Conservation (phyloP, 1,140 invertebrate species). For the Scaptomyza pallida region DNA sequence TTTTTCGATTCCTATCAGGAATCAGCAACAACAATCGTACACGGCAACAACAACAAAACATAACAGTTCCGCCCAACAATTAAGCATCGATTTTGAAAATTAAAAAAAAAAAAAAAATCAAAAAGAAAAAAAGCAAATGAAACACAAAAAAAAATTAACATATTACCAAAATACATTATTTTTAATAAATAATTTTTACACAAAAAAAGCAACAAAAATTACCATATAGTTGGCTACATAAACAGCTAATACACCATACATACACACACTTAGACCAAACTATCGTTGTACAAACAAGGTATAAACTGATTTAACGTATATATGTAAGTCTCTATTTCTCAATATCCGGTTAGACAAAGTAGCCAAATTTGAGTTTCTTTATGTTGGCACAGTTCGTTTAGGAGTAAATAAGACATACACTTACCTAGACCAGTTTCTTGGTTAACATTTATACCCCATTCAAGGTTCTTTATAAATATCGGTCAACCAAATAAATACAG, state of each 20-base stretch:
- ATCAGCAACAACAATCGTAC: constrained; percentile 44
- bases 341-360: no score
- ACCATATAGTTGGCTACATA: constrained; percentile 16
- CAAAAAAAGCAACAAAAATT: constrained; percentile 23
- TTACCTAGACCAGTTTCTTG: no score
- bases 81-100: constrained; percentile 82
- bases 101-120: constrained; percentile 35
- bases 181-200: constrained; percentile 50
- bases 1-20: constrained; percentile 26
- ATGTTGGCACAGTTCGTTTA: no score
- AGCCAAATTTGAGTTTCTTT: no score
- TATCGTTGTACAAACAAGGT: no score
- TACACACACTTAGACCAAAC: constrained; percentile 8
- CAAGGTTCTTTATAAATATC: no score
- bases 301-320: no score
- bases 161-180: constrained; percentile 36
- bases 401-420: no score
- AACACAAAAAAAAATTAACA: constrained; percentile 22
- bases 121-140: constrained; percentile 24
- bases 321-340: no score
- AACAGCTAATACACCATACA: no score
- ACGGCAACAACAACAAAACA: constrained; percentile 51
- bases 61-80: constrained; percentile 79
- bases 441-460: no score
- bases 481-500: no score